Conservation (phyloP, 2,888 invertebrate species). For the Drosophila longiperda region DNA sequence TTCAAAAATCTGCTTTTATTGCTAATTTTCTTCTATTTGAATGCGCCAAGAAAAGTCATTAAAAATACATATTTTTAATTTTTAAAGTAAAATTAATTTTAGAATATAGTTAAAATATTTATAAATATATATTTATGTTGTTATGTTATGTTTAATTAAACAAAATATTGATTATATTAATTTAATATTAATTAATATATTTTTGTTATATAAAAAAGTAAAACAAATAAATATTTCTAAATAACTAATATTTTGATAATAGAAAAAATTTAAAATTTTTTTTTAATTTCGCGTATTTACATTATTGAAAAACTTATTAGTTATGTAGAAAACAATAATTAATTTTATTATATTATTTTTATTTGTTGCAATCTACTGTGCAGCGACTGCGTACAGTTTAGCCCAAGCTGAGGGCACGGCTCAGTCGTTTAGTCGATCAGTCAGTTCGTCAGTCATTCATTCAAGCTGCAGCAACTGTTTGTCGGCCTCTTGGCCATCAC, state of each 20-base stretch:
- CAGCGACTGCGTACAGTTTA: slow-evolving; percentile 61
- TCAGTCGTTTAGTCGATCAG: slow-evolving; percentile 12
- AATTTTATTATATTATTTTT: not conserved
- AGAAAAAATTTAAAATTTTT: not conserved
- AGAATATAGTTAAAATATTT: not conserved
- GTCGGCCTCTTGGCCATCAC: slow-evolving; percentile 71
- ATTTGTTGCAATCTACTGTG: slow-evolving; percentile 1
- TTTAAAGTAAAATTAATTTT: not conserved
- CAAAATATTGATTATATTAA: not conserved
- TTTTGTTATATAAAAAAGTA: not conserved
- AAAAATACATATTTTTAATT: not conserved
- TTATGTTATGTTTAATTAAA: no score
- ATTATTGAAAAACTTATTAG: not conserved
- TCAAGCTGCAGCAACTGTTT: slow-evolving; percentile 56
- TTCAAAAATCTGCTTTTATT: not conserved
- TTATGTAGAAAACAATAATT: not conserved
- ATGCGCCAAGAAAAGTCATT: not conserved
- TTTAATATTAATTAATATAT: not conserved
- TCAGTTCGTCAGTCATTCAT: slow-evolving; percentile 45
- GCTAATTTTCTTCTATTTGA: not conserved
- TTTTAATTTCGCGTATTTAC: not conserved
- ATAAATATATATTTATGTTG: not conserved
- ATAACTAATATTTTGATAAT: not conserved
- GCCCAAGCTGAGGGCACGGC: slow-evolving; percentile 37
- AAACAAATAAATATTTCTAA: not conserved